phyloP scores from a whole-genome alignment of 2,113 vertebrate genomes.

The Chaetodon trifascialis region DNA sequence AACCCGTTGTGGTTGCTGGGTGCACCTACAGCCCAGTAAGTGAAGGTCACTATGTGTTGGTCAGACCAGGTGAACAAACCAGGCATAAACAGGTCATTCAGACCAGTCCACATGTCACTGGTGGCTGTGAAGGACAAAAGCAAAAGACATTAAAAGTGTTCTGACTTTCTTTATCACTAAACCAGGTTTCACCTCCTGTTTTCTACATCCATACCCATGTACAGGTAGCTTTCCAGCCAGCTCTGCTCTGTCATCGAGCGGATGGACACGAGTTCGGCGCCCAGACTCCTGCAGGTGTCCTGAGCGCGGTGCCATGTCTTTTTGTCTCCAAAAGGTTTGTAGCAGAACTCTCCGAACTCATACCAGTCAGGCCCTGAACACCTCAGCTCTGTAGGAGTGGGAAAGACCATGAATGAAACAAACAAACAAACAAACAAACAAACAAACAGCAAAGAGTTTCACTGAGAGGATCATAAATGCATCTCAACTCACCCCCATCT shows the following conservation, averaged over 20 bases:
- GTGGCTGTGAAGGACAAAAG: constrained; percentile 65
- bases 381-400: constrained; percentile 77
- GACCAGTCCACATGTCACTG: constrained; percentile 82
- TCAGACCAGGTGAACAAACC: constrained; percentile 84
- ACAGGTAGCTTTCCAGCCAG: constrained; percentile 86
- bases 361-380: constrained; percentile 84
- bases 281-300: constrained; percentile 67
- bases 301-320: constrained; percentile 79
- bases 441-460: not conserved
- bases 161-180: not conserved
- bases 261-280: constrained; percentile 83
- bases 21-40: constrained; percentile 85
- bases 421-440: too few species aligned
- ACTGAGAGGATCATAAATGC: not conserved
- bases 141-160: too few species aligned
- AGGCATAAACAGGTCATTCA: constrained; percentile 76
- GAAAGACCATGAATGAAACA: not conserved
- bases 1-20: constrained; percentile 84
- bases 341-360: constrained; percentile 87
- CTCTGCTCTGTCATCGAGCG: constrained; percentile 82
- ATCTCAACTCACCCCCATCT: constrained; percentile 79
- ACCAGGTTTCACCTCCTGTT: not conserved
- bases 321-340: constrained; percentile 79
- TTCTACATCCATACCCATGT: constrained; percentile 75
- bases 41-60: constrained; percentile 75